Base-by-base conservation (phyloP, 2,888 invertebrate genomes). In the Leucoma salicis region DNA sequence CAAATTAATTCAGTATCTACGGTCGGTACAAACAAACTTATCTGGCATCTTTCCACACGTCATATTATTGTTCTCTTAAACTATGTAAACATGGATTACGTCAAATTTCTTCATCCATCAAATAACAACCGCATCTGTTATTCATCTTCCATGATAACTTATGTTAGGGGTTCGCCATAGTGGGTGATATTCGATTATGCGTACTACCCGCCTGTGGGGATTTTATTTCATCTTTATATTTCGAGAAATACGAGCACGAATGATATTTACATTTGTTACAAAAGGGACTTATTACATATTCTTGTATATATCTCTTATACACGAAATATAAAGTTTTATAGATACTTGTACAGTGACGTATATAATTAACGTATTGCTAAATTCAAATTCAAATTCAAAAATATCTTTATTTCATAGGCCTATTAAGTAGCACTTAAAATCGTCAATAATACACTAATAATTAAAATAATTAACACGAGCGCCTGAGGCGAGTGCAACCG, bases 141-240 rank as follows among this genome's bases (percentile, higher is more conserved):
- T 61, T 60, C 60, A 61, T 61, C 49, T 57, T 49, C 48, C 52
- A 42, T 54, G 40, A 46, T 40, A 57, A 49, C 57, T 51, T 55
- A 45, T 42, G 43, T 55, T 46, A 39, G 25, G 46, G 42, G 29
- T 27, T 32, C 31, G 18, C 29, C 3, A 37, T 52, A 54, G 49
- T 59, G 53, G 55, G 51, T 42, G 46, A 48, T 55, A 62, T 65
- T 65, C 57, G 58, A 66, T 66, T 66, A 66, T 55, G 54, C 55
- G 38, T 53, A 53, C 56, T 38, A 42, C 56, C 57, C 44, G 53
- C 46, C 42, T 57, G 46, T 42, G 36, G 40, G 43, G 58, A 66
- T 64, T 56, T 53, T 48, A 43, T 43, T 35, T 53, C 40, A 50
- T 35, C 49, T 53, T 49, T 49, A 49, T 49, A 63, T 56, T 48